Conservation (phyloP, 2,797 vertebrate species). For the Amblyraja radiata region DNA sequence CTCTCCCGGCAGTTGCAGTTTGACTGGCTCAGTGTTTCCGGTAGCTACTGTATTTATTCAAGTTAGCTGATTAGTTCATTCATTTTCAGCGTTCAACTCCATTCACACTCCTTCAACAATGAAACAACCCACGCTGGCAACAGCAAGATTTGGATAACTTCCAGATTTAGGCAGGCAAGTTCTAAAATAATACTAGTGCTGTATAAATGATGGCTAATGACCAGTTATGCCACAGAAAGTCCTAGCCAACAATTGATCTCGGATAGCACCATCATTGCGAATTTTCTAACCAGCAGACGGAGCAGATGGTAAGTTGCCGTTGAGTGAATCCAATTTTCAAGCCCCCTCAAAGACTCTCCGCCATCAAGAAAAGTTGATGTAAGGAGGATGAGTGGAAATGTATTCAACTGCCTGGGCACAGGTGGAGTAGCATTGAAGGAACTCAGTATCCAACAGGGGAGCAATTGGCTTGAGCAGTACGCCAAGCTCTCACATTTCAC, state of each 20-base stretch:
- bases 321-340: not conserved
- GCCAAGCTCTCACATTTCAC: not conserved
- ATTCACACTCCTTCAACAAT: not conserved
- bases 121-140: not conserved
- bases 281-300: not conserved
- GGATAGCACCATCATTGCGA: not conserved
- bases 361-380: not conserved
- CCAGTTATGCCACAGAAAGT: not conserved
- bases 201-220: not conserved
- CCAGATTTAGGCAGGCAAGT: not conserved
- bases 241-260: not conserved
- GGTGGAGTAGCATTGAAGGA: not conserved
- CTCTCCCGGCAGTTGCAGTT: too few species aligned
- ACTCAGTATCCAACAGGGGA: not conserved
- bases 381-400: not conserved
- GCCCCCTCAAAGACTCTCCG: not conserved
- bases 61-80: not conserved
- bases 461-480: not conserved
- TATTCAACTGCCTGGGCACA: not conserved
- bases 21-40: too few species aligned
- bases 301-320: not conserved
- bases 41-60: not conserved
- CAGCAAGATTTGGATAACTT: constrained; percentile 4
- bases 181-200: not conserved
- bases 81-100: not conserved